These are phyloP conservation scores for Podabrus alpinus DNA, from an alignment of 2,888 invertebrate genomes.

Conservation along the genomic window DNA sequence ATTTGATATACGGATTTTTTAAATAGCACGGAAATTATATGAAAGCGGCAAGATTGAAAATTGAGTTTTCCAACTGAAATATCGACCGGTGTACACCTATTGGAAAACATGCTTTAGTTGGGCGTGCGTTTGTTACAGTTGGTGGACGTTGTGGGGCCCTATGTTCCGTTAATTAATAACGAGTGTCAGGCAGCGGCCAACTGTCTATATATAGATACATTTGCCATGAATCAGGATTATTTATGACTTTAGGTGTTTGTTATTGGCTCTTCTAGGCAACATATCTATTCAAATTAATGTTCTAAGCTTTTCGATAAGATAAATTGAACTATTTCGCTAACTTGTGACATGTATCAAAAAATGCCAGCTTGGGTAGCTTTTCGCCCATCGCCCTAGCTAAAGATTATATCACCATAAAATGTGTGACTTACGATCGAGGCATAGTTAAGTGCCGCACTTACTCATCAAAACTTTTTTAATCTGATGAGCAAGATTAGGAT, in stretches of 20 bases:
- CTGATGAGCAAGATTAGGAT: background rate
- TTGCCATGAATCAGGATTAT: slow-evolving; percentile 49
- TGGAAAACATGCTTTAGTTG: slow-evolving; percentile 37
- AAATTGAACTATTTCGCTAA: slow-evolving; percentile 2
- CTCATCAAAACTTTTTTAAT: background rate
- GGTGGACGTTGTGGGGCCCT: slow-evolving; percentile 37
- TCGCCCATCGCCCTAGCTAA: slow-evolving; percentile 10
- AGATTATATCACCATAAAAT: slow-evolving; percentile 19
- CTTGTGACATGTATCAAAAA: slow-evolving; percentile 12
- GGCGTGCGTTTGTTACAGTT: slow-evolving; percentile 38
- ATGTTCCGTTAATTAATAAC: slow-evolving; percentile 50
- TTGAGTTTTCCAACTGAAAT: slow-evolving; percentile 32
- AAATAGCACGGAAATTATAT: slow-evolving; percentile 34
- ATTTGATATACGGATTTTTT: slow-evolving; percentile 38
- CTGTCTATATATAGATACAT: slow-evolving; percentile 43
- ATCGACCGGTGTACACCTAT: slow-evolving; percentile 26
- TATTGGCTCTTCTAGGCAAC: slow-evolving; percentile 29
- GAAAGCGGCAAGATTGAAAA: slow-evolving; percentile 16
- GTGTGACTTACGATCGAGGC: slow-evolving; percentile 10
- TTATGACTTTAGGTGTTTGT: slow-evolving; percentile 44
- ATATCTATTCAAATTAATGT: slow-evolving; percentile 22
- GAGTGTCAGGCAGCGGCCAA: slow-evolving; percentile 45
- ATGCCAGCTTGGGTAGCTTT: slow-evolving; percentile 16
- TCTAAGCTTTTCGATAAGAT: slow-evolving; percentile 18
- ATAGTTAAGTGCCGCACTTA: background rate